Evolutionary conservation across 2,888 invertebrate genomes (phyloP).

Genomic region (Leistus spinibarbis): DNA sequence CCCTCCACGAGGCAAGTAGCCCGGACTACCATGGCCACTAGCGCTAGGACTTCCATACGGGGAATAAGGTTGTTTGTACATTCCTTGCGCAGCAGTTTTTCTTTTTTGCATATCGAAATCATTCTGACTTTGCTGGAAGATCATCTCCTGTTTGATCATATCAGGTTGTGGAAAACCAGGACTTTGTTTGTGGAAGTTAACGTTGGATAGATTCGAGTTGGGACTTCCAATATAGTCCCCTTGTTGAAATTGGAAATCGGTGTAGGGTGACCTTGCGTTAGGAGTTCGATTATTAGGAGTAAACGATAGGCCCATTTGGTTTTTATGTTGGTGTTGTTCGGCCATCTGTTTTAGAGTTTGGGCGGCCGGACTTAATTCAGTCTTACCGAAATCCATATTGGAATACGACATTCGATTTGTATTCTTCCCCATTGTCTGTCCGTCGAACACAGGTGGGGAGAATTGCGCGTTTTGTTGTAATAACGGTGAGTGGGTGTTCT

Average conservation of each 20-base stretch:
- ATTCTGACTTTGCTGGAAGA: conserved; percentile 48
- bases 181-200: conserved; percentile 56
- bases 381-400: conserved; percentile 56
- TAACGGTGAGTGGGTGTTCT: conserved; percentile 51
- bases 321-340: conserved; percentile 92
- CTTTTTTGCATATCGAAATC: conserved; percentile 59
- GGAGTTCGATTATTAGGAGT: conserved; percentile 56
- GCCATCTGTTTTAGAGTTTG: conserved; percentile 97
- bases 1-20: conserved; percentile 54
- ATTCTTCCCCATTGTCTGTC: conserved; percentile 42
- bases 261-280: conserved; percentile 63
- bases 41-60: conserved; percentile 70
- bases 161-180: conserved; percentile 58
- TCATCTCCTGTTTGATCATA: conserved; percentile 65
- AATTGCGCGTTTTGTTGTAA: conserved; percentile 50
- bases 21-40: conserved; percentile 63
- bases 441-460: conserved; percentile 54
- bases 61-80: conserved; percentile 68
- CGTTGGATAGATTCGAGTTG: conserved; percentile 50
- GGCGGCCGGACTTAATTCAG: conserved; percentile 87
- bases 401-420: conserved; percentile 39
- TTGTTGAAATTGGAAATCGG: conserved; percentile 64
- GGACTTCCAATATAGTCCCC: conserved; percentile 61
- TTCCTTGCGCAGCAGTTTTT: conserved; percentile 50
- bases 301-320: conserved; percentile 68